A percentile compares a stretch with the other conserved stretches of the same genome.
These are phyloP conservation scores for Pilophorus perplexus DNA, from an alignment of 2,888 invertebrate genomes.

Conservation along the genomic window DNA sequence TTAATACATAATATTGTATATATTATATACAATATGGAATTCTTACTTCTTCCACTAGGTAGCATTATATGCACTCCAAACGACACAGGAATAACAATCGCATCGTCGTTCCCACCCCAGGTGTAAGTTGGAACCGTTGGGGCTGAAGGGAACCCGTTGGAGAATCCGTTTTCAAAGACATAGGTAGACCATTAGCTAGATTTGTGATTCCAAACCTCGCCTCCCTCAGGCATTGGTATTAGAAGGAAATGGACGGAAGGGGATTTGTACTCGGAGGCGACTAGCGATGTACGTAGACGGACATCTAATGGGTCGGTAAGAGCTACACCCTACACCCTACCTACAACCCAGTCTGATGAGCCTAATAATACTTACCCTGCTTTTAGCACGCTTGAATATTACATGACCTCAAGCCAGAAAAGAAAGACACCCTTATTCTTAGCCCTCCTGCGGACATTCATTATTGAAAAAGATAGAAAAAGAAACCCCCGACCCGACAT, in stretches of 20 bases:
- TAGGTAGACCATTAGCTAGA: slow-evolving; percentile 35
- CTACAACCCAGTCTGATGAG: slow-evolving; percentile 23
- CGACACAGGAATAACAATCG: slow-evolving; percentile 17
- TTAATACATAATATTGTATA: too few relatives aligned
- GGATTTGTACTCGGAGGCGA: background rate
- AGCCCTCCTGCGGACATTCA: slow-evolving; percentile 28
- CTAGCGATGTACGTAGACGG: slow-evolving; percentile 39
- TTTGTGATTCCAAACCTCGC: slow-evolving; percentile 32
- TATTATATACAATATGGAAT: too few relatives aligned
- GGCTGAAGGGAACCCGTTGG: too few relatives aligned
- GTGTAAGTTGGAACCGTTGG: slow-evolving; percentile 12
- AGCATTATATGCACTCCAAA: too few relatives aligned
- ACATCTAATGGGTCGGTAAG: slow-evolving; percentile 40
- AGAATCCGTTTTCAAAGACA: slow-evolving; percentile 38
- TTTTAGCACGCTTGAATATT: slow-evolving; percentile 30
- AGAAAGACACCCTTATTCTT: slow-evolving; percentile 24
- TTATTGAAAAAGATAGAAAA: slow-evolving; percentile 19
- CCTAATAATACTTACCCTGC: slow-evolving; percentile 33
- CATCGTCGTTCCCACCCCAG: background rate
- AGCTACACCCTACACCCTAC: background rate
- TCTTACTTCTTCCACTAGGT: too few relatives aligned
- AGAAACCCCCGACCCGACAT: background rate
- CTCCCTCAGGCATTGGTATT: slow-evolving; percentile 2
- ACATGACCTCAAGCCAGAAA: slow-evolving; percentile 22
- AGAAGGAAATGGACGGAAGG: slow-evolving; percentile 4